Evolutionary conservation across 2,888 invertebrate genomes (phyloP), one percentile per base, ranked within the genome.

Genomic region (Camponotus fellah): DNA sequence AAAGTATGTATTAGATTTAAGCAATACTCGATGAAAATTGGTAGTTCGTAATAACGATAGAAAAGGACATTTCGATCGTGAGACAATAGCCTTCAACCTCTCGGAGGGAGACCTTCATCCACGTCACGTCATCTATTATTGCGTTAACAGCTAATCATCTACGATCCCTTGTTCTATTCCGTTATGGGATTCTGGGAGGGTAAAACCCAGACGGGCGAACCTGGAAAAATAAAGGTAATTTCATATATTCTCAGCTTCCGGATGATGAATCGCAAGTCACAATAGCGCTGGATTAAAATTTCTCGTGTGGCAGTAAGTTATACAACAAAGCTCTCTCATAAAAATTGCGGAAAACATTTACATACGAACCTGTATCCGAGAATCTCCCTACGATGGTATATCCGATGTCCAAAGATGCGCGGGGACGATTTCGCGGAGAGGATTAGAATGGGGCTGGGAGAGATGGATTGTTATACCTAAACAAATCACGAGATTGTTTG

Each of bases 401-500:
- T 79, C 14, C 6, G 17, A 43, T 79, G 46, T 34, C 34, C 21
- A n/a, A 60, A 69, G 43, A 69, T 12, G 43, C n/a, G 43, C 56
- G 6, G 17, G 34, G 12, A 71, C 14, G 43, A 71, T 79, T 34
- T 60, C 17, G 34, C 46, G 37, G 34, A 12, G 37, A 6, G 32
- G 37, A 79, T 79, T 79, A 79, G 56, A 80, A 75, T 80, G 81
- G 86, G 85, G 53, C 10, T 17, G 68, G 64, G n/a, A 53, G 77
- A 83, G 83, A 86, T 86, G 90, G 92, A 93, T 94, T 93, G 93
- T 94, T 94, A 94, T 93, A 92, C 92, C 93, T 94, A 94, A 94
- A 94, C 93, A 94, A 94, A 94, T 94, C 92, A 91, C 87, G 86
- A 84, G 89, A 92, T 94, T 95, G 94, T 95, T 95, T 95, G 94